phyloP scores from a whole-genome alignment of 2,113 vertebrate species.

The Glaucidium brasilianum region DNA sequence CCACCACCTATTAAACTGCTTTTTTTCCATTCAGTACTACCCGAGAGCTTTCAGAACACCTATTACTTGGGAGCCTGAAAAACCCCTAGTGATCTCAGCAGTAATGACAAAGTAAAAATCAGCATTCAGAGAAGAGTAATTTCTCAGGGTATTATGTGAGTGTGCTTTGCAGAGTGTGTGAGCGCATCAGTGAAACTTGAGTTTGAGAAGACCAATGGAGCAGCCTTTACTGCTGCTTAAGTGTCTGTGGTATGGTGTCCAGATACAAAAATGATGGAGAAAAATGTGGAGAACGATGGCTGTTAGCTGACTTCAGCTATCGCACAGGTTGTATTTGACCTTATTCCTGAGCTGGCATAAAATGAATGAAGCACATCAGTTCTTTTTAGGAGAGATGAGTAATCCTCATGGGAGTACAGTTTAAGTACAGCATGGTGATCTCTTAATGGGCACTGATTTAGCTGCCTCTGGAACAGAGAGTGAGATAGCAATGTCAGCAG shows the following conservation, averaged over 20 bases:
- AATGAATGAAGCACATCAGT: not conserved
- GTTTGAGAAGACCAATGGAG: not conserved
- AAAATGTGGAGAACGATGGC: not conserved
- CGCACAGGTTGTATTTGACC: not conserved
- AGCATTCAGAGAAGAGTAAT: not conserved
- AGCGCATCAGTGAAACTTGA: not conserved
- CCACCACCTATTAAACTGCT: not conserved
- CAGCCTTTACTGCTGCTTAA: not conserved
- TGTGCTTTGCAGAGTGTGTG: not conserved
- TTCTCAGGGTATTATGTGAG: not conserved
- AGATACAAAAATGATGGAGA: not conserved
- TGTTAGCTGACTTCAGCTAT: not conserved
- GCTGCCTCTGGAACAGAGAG: not conserved
- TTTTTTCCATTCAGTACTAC: not conserved
- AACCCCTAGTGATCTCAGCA: not conserved
- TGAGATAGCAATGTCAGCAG: not conserved
- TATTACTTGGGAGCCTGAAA: not conserved
- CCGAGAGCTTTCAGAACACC: not conserved
- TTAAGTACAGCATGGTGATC: not conserved
- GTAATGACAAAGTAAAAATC: not conserved
- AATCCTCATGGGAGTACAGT: not conserved
- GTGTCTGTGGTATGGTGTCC: not conserved
- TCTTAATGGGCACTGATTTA: constrained; percentile 2
- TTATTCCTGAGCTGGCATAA: not conserved
- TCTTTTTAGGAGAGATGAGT: constrained; percentile 2